Evolutionary conservation across 2,888 invertebrate genomes (phyloP).

Genomic region (Epistrophella euchroma): DNA sequence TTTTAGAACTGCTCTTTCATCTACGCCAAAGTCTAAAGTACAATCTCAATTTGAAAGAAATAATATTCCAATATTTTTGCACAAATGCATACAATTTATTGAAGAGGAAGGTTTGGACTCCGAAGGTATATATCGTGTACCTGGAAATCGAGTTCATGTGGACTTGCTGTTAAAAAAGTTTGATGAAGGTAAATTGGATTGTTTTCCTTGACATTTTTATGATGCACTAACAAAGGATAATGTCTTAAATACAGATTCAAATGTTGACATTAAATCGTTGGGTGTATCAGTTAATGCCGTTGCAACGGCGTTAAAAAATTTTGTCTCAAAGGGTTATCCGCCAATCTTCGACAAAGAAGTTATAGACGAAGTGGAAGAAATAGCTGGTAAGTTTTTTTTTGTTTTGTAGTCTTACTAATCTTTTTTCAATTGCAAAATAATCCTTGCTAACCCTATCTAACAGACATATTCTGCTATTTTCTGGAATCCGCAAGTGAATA

Average conservation of each 20-base stretch:
- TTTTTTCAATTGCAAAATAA: too few relatives aligned
- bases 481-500: too few relatives aligned
- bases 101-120: slow-evolving; percentile 96
- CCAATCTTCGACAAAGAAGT: slow-evolving; percentile 94
- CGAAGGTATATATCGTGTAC: slow-evolving; percentile 98
- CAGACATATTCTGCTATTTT: too few relatives aligned
- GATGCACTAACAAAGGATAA: neutral
- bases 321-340: slow-evolving; percentile 96
- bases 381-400: slow-evolving; percentile 87
- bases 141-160: slow-evolving; percentile 97
- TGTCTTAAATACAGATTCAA: slow-evolving; percentile 87
- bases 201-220: neutral
- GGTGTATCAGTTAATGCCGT: slow-evolving; percentile 98
- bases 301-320: slow-evolving; percentile 98
- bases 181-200: slow-evolving; percentile 90
- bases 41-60: slow-evolving; percentile 92
- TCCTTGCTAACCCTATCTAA: too few relatives aligned
- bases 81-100: slow-evolving; percentile 97
- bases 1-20: slow-evolving; percentile 77
- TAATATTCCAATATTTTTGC: slow-evolving; percentile 94
- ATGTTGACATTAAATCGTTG: slow-evolving; percentile 91
- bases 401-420: too few relatives aligned
- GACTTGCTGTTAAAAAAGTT: slow-evolving; percentile 96
- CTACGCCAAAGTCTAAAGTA: slow-evolving; percentile 85
- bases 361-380: slow-evolving; percentile 95